Conservation (phyloP, 2,888 invertebrate species). For the Diloba caeruleocephala region DNA sequence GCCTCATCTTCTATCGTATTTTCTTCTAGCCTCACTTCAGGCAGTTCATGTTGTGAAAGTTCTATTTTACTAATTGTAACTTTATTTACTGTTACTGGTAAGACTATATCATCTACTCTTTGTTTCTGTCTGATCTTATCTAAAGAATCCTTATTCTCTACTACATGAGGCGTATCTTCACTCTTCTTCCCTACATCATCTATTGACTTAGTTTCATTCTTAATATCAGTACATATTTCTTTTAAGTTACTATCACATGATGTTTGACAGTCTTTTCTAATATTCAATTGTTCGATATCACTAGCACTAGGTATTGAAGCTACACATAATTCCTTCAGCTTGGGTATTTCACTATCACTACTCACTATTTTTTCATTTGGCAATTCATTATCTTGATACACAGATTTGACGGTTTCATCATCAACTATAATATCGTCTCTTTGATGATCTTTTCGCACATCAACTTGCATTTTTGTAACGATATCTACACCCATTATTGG, state of each 20-base stretch:
- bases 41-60: conserved; percentile 35
- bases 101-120: conserved; percentile 57
- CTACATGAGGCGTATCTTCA: conserved; percentile 57
- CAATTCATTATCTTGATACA: conserved; percentile 69
- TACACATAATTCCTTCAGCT: conserved; percentile 81
- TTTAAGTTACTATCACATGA: conserved; percentile 81
- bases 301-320: conserved; percentile 82
- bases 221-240: conserved; percentile 76
- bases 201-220: conserved; percentile 84
- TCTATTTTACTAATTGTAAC: conserved; percentile 45
- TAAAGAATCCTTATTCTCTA: conserved; percentile 60
- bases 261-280: conserved; percentile 83
- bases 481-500: conserved; percentile 78
- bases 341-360: conserved; percentile 79
- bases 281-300: conserved; percentile 76
- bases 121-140: conserved; percentile 47
- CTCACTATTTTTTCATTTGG: conserved; percentile 77
- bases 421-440: conserved; percentile 56
- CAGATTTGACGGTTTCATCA: conserved; percentile 50
- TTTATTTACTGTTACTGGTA: conserved; percentile 57
- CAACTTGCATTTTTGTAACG: conserved; percentile 56
- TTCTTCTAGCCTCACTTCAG: conserved; percentile 21
- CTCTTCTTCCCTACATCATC: conserved; percentile 68
- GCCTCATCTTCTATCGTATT: conserved; percentile 21
- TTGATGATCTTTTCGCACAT: conserved; percentile 44